Conservation (phyloP, 2,113 vertebrate species). For the Callithrix jacchus region DNA sequence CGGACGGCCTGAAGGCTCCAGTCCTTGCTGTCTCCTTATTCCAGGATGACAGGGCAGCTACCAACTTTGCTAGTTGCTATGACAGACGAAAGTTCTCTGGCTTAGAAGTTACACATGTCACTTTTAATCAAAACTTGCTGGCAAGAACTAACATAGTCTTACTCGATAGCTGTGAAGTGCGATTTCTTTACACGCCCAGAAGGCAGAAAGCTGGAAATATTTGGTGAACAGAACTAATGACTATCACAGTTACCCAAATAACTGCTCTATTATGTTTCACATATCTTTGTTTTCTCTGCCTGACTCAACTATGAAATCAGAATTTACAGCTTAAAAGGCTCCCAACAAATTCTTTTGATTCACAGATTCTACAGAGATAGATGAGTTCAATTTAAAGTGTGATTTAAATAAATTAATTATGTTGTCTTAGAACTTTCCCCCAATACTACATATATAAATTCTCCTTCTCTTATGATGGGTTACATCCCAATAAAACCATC, state of each 20-base stretch:
- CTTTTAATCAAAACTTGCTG: conserved; percentile 42
- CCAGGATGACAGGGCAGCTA: neutral
- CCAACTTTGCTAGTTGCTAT: neutral
- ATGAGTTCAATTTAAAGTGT: neutral
- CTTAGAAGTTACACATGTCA: neutral
- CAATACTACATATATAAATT: neutral
- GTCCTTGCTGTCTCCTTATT: neutral
- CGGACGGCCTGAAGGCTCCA: neutral
- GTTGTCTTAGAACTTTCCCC: neutral
- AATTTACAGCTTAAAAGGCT: neutral
- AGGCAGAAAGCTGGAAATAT: conserved; percentile 26
- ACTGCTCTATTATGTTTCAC: conserved; percentile 13
- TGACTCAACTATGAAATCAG: neutral
- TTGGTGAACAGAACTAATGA: conserved; percentile 44
- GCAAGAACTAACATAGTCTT: neutral
- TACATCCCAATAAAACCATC: neutral
- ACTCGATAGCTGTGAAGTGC: neutral
- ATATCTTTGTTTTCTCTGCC: conserved; percentile 45
- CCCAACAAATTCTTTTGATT: conserved; percentile 4
- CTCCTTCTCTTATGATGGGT: neutral
- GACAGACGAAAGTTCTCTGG: conserved; percentile 19
- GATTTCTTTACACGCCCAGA: neutral
- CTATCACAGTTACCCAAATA: conserved; percentile 31
- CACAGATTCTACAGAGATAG: neutral
- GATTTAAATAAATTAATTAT: conserved; percentile 7